Base-by-base conservation (phyloP, 2,888 invertebrate species). In the Cerastis rubricosa region DNA sequence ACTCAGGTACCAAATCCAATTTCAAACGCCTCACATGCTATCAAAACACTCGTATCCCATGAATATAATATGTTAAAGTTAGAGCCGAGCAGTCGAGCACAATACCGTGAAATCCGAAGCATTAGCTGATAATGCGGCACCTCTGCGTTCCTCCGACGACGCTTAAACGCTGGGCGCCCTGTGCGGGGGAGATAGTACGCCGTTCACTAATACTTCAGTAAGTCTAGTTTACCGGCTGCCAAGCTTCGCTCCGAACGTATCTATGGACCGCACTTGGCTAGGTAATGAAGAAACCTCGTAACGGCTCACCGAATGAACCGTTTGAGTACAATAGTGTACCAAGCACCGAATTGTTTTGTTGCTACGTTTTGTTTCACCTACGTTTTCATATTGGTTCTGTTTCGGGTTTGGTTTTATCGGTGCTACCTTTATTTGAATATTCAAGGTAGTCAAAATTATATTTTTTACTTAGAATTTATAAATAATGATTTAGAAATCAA, bases 191-290 rank as follows among this genome's bases (percentile, higher is more conserved):
- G 92, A 92, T 92, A 92, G 90, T 88, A 88, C 86, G 83, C 76
- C 84, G 66, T 77, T 82, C 88, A 84, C 90, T 93, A 92, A 92
- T 92, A 91, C 92, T 91, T 89, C 84, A 89, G 90, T 92, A 92
- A 92, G 92, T 91, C 90, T 89, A 89, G 89, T 81, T 87, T 80
- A 83, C 83, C 83, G 84, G 76, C 86, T 86, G 87, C 90, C 83
- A 87, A 80, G 89, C 88, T 89, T 91, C 89, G 87, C 85, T 83
- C 77, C 84, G 85, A 72, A 87, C 83, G 88, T 91, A 92, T 92
- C 90, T 91, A 85, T 85, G 85, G 89, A 89, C 91, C 90, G 86
- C 91, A 92, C 87, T 90, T 89, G 86, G 85, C 79, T 80, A 88
- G 90, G 90, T 90, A 93, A 93, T 92, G 91, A 91, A 91, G 61